Conservation (phyloP, 2,113 vertebrate genomes). For the Crotalus horridus region DNA sequence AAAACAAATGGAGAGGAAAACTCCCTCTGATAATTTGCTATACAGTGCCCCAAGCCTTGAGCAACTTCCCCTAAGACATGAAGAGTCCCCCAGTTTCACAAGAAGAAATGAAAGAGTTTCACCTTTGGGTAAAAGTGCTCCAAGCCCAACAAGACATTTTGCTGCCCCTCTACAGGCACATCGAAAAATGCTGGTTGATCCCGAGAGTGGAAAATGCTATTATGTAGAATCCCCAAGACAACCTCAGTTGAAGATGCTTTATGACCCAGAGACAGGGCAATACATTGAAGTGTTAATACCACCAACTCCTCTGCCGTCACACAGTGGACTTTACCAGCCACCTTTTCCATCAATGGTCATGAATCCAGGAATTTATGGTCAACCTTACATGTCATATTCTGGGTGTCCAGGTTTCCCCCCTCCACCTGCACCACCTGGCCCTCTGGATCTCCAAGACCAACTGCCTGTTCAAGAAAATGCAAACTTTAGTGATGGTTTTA, state of each 20-base stretch:
- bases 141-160: slow-evolving; percentile 32
- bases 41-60: not conserved
- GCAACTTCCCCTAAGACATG: slow-evolving; percentile 4
- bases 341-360: slow-evolving; percentile 71
- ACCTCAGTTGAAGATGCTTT: slow-evolving; percentile 84
- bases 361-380: slow-evolving; percentile 68
- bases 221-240: slow-evolving; percentile 85
- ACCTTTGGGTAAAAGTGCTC: not conserved
- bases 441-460: slow-evolving; percentile 65
- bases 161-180: slow-evolving; percentile 48
- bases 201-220: slow-evolving; percentile 90
- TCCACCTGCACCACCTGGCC: slow-evolving; percentile 55
- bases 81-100: slow-evolving; percentile 33
- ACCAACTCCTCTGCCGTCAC: slow-evolving; percentile 72
- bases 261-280: slow-evolving; percentile 91
- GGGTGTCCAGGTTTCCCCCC: slow-evolving; percentile 60
- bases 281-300: slow-evolving; percentile 92
- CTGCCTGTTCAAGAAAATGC: slow-evolving; percentile 62
- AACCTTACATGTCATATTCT: slow-evolving; percentile 76
- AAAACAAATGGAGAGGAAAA: not conserved
- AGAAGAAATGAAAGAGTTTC: not conserved
- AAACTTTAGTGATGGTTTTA: slow-evolving; percentile 59
- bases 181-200: slow-evolving; percentile 86
- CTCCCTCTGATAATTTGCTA: rapidly evolving
- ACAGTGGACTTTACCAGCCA: slow-evolving; percentile 77